phyloP scores from a whole-genome alignment of 2,113 vertebrate genomes.

The Clupea harengus region DNA sequence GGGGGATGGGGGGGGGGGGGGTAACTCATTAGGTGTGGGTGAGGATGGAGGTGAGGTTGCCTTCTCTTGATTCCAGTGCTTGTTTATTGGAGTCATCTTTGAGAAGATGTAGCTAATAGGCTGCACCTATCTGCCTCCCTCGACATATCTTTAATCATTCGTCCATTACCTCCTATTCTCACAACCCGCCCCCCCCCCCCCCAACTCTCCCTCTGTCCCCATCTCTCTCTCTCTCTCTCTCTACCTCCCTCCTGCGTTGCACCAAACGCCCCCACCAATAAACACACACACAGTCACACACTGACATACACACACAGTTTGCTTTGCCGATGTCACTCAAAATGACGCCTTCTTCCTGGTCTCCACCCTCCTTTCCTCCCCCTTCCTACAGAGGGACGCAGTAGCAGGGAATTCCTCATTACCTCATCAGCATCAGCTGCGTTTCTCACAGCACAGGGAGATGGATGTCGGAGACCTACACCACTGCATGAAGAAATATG shows the following conservation, averaged over 20 bases:
- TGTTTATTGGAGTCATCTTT: not conserved
- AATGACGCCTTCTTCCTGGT: slow-evolving; percentile 56
- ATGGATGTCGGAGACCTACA: slow-evolving; percentile 16
- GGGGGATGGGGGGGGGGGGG: not conserved
- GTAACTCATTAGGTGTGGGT: not conserved
- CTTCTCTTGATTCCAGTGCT: not conserved
- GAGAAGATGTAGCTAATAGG: not conserved
- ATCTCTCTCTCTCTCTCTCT: slow-evolving; percentile 22
- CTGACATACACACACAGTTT: slow-evolving; percentile 12
- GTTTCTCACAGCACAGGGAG: slow-evolving; percentile 10
- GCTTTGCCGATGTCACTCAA: slow-evolving; percentile 37
- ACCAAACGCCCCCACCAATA: slow-evolving; percentile 21
- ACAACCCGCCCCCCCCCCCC: too few species aligned
- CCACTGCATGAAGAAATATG: not conserved
- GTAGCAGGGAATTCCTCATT: slow-evolving; percentile 77
- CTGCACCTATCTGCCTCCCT: not conserved
- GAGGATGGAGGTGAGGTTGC: not conserved
- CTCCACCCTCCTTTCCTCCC: slow-evolving; percentile 49
- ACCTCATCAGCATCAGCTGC: slow-evolving; percentile 59
- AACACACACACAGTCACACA: not conserved
- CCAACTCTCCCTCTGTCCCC: slow-evolving; percentile 41
- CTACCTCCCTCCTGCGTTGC: slow-evolving; percentile 13
- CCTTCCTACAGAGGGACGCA: slow-evolving; percentile 51
- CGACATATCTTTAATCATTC: not conserved
- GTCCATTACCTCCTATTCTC: slow-evolving; percentile 36